Percentiles rank a stretch among this genome's conserved stretches.
Conservation (phyloP, 2,113 vertebrate species). For the Vimba vimba region DNA sequence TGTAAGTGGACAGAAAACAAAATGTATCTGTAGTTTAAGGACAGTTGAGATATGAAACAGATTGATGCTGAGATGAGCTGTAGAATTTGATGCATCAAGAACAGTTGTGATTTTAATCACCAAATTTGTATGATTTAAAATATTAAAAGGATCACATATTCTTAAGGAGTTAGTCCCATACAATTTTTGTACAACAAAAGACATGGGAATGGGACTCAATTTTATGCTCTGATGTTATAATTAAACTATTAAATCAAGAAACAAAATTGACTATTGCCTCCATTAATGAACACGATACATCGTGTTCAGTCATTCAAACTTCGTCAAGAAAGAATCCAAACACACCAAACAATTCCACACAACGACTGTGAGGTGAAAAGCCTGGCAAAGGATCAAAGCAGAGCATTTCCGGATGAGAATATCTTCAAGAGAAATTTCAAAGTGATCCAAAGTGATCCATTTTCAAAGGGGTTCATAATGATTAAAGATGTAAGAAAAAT, state of each 20-base stretch:
- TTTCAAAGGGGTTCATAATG: conserved; percentile 24
- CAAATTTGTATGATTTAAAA: no score
- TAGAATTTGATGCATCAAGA: neutral
- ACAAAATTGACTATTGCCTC: neutral
- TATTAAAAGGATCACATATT: neutral
- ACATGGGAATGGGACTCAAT: no score
- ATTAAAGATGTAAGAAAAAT: conserved; percentile 38
- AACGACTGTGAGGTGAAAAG: neutral
- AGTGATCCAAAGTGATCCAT: conserved; percentile 29
- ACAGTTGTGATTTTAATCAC: no score
- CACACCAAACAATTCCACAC: neutral
- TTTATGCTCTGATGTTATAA: neutral
- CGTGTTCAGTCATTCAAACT: neutral
- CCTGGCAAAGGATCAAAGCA: conserved; percentile 51
- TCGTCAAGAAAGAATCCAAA: neutral
- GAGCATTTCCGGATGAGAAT: neutral
- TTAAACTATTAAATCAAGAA: neutral
- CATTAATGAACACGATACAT: neutral
- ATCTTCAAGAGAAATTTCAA: conserved; percentile 33
- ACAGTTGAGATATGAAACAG: neutral
- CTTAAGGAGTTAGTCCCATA: neutral
- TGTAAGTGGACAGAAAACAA: neutral
- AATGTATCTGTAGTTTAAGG: neutral
- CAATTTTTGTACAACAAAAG: neutral
- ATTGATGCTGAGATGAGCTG: neutral